These are phyloP conservation scores for Smithornis capensis DNA, from an alignment of 2,113 vertebrate species.

Conservation along the genomic window DNA sequence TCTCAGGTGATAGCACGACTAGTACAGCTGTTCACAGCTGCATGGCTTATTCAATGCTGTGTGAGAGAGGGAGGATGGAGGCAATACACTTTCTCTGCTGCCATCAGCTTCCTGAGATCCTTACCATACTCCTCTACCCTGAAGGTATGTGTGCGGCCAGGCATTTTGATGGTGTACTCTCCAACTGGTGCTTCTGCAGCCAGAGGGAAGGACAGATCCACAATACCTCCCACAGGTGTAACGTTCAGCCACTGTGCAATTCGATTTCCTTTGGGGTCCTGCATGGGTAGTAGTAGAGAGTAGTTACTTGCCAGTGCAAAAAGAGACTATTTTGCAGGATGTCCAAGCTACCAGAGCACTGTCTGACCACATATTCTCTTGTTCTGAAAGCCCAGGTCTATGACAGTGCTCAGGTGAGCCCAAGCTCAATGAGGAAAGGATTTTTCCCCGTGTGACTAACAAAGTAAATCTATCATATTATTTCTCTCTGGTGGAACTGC, in stretches of 20 bases:
- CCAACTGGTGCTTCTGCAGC: conserved; percentile 36
- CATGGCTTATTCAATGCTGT: not conserved
- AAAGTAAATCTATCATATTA: not conserved
- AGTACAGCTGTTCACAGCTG: not conserved
- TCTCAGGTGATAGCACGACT: not conserved
- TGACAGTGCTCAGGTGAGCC: not conserved
- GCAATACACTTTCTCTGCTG: not conserved
- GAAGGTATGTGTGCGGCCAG: conserved; percentile 2
- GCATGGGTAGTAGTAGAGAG: not conserved
- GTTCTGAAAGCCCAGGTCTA: not conserved
- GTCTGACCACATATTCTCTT: not conserved
- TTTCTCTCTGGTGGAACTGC: not conserved
- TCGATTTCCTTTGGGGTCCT: conserved; percentile 58
- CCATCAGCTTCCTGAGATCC: not conserved
- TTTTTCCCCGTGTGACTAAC: not conserved
- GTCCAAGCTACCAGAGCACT: not conserved
- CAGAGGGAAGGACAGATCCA: conserved; percentile 54
- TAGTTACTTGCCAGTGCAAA: not conserved
- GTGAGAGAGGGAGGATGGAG: rapidly evolving
- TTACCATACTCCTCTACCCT: conserved; percentile 62
- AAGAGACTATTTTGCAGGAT: not conserved
- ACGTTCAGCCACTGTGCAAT: conserved; percentile 56
- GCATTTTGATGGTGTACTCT: conserved; percentile 32
- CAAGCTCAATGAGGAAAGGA: not conserved
- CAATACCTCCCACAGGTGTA: conserved; percentile 27